phyloP scores from a whole-genome alignment of 2,888 invertebrate species.

The Brenthis hecate region DNA sequence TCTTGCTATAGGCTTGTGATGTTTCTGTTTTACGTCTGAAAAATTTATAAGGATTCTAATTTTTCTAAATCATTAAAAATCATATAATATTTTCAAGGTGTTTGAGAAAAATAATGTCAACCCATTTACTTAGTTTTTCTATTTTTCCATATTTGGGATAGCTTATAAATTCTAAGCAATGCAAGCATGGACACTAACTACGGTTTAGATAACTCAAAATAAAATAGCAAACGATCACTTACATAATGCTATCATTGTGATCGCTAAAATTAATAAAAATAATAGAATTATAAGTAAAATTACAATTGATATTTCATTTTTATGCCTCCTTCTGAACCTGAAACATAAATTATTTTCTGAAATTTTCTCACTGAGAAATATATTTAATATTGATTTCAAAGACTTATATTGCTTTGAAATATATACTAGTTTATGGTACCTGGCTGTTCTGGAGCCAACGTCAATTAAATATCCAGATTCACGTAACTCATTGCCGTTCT shows the following conservation, averaged over 20 bases:
- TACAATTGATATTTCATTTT: slow-evolving; percentile 77
- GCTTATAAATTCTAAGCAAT: no score
- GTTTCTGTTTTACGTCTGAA: slow-evolving; percentile 60
- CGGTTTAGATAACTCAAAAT: no score
- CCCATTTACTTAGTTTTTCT: no score
- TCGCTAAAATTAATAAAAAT: slow-evolving; percentile 78
- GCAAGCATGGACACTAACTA: no score
- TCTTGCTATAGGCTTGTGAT: slow-evolving; percentile 57
- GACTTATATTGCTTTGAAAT: neutral
- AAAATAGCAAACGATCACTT: slow-evolving; percentile 53
- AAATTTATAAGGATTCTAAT: neutral
- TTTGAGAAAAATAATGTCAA: no score
- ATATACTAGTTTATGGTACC: slow-evolving; percentile 50
- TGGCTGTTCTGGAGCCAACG: slow-evolving; percentile 76
- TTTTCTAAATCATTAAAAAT: neutral
- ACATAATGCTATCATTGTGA: slow-evolving; percentile 81
- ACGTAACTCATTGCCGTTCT: slow-evolving; percentile 70
- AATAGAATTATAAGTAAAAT: slow-evolving; percentile 76
- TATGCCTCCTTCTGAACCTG: slow-evolving; percentile 85
- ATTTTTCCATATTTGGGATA: no score
- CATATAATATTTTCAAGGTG: neutral
- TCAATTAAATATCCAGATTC: slow-evolving; percentile 76
- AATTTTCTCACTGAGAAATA: no score
- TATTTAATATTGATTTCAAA: no score
- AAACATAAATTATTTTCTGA: slow-evolving; percentile 44